Conservation (phyloP, 2,888 invertebrate species). For the Horisme vitalbata region DNA sequence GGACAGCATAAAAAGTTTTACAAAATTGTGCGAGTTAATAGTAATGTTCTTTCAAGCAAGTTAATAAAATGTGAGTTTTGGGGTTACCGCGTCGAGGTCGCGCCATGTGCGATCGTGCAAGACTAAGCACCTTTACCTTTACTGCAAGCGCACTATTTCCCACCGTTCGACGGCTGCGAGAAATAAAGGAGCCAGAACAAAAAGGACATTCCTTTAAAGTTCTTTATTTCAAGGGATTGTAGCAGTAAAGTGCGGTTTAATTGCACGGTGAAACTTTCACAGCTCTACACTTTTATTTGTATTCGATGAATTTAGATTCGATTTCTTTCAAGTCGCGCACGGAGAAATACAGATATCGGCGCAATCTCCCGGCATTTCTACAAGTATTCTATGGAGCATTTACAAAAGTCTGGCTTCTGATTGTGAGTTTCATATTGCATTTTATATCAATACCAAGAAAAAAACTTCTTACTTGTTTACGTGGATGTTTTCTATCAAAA, state of each 20-base stretch:
- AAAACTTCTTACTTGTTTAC: too few relatives aligned
- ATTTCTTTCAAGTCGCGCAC: slow-evolving; percentile 50
- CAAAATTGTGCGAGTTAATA: slow-evolving; percentile 9
- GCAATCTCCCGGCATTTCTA: slow-evolving; percentile 44
- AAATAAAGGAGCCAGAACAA: slow-evolving; percentile 46
- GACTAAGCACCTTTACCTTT: slow-evolving; percentile 54
- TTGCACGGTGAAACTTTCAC: slow-evolving; percentile 71
- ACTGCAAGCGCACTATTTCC: slow-evolving; percentile 42
- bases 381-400: slow-evolving; percentile 42
- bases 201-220: slow-evolving; percentile 72
- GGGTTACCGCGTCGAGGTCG: slow-evolving; percentile 36
- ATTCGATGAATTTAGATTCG: slow-evolving; percentile 69
- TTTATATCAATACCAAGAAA: slow-evolving; percentile 21
- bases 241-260: slow-evolving; percentile 77
- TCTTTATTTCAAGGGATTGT: slow-evolving; percentile 78
- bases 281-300: slow-evolving; percentile 63
- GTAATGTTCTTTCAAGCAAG: slow-evolving; percentile 16
- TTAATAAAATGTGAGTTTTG: slow-evolving; percentile 46
- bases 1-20: slow-evolving; percentile 7
- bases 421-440: slow-evolving; percentile 24
- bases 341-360: slow-evolving; percentile 52
- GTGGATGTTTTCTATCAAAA: too few relatives aligned
- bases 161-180: slow-evolving; percentile 19
- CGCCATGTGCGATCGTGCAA: slow-evolving; percentile 59
- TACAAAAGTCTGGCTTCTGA: slow-evolving; percentile 36